Conservation (phyloP, 1,140 invertebrate species). For the Bombus pyrosoma region DNA sequence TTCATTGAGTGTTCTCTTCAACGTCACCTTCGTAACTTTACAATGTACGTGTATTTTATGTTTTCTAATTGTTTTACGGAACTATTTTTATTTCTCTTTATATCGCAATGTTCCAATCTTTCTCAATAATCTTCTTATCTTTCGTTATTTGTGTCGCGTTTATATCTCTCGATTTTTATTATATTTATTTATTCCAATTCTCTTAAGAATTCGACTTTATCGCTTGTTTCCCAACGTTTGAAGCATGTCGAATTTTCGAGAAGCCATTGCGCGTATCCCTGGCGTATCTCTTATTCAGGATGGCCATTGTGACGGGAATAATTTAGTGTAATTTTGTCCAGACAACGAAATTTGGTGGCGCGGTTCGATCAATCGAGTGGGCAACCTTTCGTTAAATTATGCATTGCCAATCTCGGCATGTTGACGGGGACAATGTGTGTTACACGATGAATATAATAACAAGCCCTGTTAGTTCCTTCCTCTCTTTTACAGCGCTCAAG, state of each 20-base stretch:
- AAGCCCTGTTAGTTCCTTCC: not conserved
- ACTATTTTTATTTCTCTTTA: too few relatives aligned
- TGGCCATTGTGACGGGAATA: slow-evolving; percentile 8
- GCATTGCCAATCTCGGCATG: slow-evolving; percentile 38
- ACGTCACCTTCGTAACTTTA: too few relatives aligned
- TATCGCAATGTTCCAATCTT: too few relatives aligned
- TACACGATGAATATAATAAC: slow-evolving; percentile 37
- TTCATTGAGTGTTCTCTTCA: too few relatives aligned
- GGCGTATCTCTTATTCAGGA: slow-evolving; percentile 6
- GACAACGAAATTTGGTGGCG: not conserved
- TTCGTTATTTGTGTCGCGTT: not conserved
- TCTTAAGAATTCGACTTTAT: not conserved
- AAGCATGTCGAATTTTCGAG: not conserved
- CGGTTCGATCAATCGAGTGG: slow-evolving; percentile 20
- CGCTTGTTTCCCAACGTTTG: not conserved
- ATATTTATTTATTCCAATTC: not conserved
- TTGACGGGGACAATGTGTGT: slow-evolving; percentile 5
- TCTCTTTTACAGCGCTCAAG: not conserved
- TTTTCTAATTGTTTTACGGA: too few relatives aligned
- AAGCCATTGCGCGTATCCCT: too few relatives aligned
- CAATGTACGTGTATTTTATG: too few relatives aligned
- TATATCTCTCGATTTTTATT: too few relatives aligned
- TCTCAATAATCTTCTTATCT: not conserved
- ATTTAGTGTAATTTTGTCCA: slow-evolving; percentile 12
- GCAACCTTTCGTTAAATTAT: slow-evolving; percentile 63